Evolutionary conservation across 2,888 invertebrate genomes (phyloP), one percentile per base, ranked within the genome.

Genomic region (Pandemis heparana): DNA sequence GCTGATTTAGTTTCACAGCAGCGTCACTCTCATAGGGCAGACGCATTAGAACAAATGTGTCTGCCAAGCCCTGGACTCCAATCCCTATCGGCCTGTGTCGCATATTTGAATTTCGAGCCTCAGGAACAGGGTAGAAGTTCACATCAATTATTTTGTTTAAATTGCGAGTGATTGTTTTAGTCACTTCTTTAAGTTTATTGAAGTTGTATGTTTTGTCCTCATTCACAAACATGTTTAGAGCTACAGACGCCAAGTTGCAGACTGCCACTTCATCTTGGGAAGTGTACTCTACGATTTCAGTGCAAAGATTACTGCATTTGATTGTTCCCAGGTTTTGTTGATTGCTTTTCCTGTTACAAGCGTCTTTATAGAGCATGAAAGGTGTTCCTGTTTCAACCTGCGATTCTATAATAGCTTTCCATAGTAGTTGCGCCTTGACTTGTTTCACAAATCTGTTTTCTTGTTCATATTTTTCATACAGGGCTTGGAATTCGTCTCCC

Each of bases 321-420:
- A 99, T 99, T 0, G 99, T 99, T 14, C 99, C 99, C 74, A 99
- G 94, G 92, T 99, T 99, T 89, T 99, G 97, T 84, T 99, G 99
- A 89, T 99, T 99, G 75, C 98, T 98, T 92, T 99, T 99, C 0
- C 97, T 94, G 87, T 99, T 99, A 86, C 99, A 99, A 5, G 98
- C 96, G 92, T 99, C 99, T 92, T 98, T 98, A 86, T 98, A 98
- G 0, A 98, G 91, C 98, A 99, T 99, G 88, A 98, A 99, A 0
- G 99, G 99, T 5, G 98, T 98, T 14, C 99, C 99, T 1, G 99
- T 99, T 95, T 99, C 99, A 4, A 98, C 98, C 92, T 99, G 99
- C 0, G 99, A 96, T 85, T 98, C 97, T 76, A 99, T 96, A 76
- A 99, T 98, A 56, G 98, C 98, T 84, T 97, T 97, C 99, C 99